Evolutionary conservation across 2,888 invertebrate genomes (phyloP).

Genomic region (Ariolimax columbianus): DNA sequence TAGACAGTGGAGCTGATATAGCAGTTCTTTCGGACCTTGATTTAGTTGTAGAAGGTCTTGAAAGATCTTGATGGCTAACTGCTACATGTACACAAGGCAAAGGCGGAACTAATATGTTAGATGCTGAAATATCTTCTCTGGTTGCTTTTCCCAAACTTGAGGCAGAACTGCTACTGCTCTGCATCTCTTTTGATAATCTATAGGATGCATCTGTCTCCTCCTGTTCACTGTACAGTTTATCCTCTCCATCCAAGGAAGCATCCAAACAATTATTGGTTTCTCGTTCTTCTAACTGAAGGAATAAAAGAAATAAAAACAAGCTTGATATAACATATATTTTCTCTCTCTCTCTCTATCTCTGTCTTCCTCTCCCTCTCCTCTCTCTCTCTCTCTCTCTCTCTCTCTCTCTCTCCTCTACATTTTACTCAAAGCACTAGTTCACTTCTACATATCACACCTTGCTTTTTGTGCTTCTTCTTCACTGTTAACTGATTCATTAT

Average conservation of each 20-base stretch:
- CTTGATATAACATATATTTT: too few relatives aligned
- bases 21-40: neutral
- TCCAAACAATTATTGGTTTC: neutral
- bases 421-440: too few relatives aligned
- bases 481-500: too few relatives aligned
- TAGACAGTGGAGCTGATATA: neutral
- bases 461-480: too few relatives aligned
- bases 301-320: neutral
- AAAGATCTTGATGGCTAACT: neutral
- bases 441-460: too few relatives aligned
- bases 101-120: neutral
- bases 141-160: neutral
- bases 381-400: too few relatives aligned
- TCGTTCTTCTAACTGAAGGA: slow-evolving; percentile 9
- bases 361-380: too few relatives aligned
- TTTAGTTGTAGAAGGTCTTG: neutral
- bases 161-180: neutral
- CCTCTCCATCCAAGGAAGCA: neutral
- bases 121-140: neutral
- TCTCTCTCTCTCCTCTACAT: too few relatives aligned
- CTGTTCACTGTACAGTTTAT: neutral
- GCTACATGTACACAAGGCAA: neutral
- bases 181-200: neutral
- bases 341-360: too few relatives aligned
- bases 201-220: neutral